These are phyloP conservation scores for Xerus inauris DNA, from an alignment of 2,113 vertebrate genomes.

Conservation along the genomic window DNA sequence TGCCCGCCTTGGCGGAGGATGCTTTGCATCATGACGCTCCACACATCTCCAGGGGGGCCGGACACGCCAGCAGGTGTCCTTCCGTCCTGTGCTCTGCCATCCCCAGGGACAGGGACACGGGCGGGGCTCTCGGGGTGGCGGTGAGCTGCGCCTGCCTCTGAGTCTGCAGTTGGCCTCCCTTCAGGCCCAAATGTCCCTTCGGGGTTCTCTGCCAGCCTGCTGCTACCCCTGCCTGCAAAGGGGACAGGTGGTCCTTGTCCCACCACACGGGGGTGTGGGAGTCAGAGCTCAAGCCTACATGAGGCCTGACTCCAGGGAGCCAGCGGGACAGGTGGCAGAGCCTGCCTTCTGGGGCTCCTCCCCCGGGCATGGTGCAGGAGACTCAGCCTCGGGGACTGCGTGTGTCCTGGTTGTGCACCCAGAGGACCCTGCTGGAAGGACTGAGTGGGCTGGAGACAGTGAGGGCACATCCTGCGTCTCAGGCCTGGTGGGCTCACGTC, in stretches of 20 bases:
- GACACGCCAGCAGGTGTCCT: background rate
- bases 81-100: background rate
- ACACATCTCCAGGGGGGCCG: background rate
- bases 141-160: background rate
- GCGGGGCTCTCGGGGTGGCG: background rate
- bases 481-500: too few relatives aligned
- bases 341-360: background rate
- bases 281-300: background rate
- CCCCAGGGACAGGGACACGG: fast-evolving
- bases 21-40: background rate
- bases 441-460: background rate
- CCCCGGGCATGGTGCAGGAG: fast-evolving
- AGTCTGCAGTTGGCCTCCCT: too few relatives aligned
- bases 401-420: background rate
- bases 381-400: too few relatives aligned
- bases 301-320: background rate
- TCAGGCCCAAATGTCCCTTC: background rate
- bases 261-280: background rate
- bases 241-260: background rate
- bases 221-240: background rate
- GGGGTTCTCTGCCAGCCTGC: background rate
- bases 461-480: background rate
- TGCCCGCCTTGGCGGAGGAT: background rate
- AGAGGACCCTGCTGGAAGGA: background rate
- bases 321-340: background rate